Conservation (phyloP, 1,140 invertebrate genomes). For the Globodera rostochiensis region DNA sequence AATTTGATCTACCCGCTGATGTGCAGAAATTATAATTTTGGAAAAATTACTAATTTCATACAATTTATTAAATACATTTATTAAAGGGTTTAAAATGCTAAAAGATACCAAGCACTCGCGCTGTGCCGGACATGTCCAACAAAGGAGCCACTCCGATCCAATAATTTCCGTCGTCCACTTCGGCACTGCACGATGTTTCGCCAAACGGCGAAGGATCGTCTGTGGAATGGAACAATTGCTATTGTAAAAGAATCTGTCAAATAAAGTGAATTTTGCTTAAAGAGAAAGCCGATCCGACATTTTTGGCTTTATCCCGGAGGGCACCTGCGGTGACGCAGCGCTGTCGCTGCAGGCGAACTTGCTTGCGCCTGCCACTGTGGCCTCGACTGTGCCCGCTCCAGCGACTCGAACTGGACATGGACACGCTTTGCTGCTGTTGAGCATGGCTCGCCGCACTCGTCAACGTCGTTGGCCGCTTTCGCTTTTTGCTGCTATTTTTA, state of each 20-base stretch:
- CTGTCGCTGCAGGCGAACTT: conserved; percentile 25
- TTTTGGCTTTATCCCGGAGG: neutral
- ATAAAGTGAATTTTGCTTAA: too few relatives aligned
- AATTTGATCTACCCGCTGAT: neutral
- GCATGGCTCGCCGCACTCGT: neutral
- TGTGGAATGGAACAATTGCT: neutral
- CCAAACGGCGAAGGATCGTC: neutral
- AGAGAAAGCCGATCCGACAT: too few relatives aligned
- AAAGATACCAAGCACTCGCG: conserved; percentile 30
- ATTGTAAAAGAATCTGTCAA: too few relatives aligned
- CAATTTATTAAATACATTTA: conserved; percentile 10
- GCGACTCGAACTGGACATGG: neutral
- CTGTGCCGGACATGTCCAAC: conserved; percentile 38
- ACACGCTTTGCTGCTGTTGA: neutral
- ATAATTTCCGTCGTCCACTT: conserved; percentile 17
- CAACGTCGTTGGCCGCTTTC: neutral
- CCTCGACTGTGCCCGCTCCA: conserved; percentile 10
- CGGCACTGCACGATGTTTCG: neutral
- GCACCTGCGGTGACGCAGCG: conserved; percentile 15
- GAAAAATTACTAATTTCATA: neutral
- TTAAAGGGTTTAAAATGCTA: conserved; percentile 5
- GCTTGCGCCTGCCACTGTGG: conserved; percentile 21
- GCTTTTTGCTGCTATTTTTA: conserved; percentile 2
- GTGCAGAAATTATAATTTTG: neutral
- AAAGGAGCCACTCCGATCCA: conserved; percentile 40